Base-by-base conservation (phyloP, 2,113 vertebrate species). In the Rhinogobius similis region DNA sequence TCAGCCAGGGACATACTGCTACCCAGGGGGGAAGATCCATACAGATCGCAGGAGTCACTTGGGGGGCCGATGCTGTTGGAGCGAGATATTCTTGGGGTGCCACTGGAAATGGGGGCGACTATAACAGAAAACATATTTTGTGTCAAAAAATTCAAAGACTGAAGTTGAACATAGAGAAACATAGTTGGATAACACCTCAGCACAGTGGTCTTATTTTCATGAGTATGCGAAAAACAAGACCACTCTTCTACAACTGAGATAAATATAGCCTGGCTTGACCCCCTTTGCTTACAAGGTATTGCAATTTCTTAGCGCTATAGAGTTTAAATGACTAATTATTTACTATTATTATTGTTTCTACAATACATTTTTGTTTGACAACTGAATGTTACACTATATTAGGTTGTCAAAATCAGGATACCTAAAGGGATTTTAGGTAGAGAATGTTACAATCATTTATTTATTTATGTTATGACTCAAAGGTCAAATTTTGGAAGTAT, bases 31-130 rank as follows among this genome's bases (percentile, higher is more conserved):
- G 96, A 96, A 29, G 95, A 92, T 84, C 95, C 93, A 84, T 96
- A 98, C 70, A 98, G 94, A 88, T 98, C 96, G 52, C 95, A 95
- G 14, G 95, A 91, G 70, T 99, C 98, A 55, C 94, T 94, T 69
- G 96, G 94, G 61, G 97, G 97, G n/a, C 90, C 88, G 63, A 97
- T 98, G 94, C 98, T 99, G 94, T 96, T 99, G 80, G 97, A 98
- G 79, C 98, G 96, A 20, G 96, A 96, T 90, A 99, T 98, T 91
- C 96, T 95, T 0, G 96, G 95, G 79, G 93, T 79, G 79, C 93
- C 61, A 36, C 90, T 91, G 18, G 94, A 84, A 79, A 95, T 96
- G 81, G 97, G 97, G 77, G 96, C 95, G 90, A 97, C 97, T 99
- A 82, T 81, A 7, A 73, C 2, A 67, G 46, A 63, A 66, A 2